Percentiles rank a stretch among this genome's conserved stretches.
Conservation (phyloP, 2,888 invertebrate species). For the Caenorhabditis sp. region DNA sequence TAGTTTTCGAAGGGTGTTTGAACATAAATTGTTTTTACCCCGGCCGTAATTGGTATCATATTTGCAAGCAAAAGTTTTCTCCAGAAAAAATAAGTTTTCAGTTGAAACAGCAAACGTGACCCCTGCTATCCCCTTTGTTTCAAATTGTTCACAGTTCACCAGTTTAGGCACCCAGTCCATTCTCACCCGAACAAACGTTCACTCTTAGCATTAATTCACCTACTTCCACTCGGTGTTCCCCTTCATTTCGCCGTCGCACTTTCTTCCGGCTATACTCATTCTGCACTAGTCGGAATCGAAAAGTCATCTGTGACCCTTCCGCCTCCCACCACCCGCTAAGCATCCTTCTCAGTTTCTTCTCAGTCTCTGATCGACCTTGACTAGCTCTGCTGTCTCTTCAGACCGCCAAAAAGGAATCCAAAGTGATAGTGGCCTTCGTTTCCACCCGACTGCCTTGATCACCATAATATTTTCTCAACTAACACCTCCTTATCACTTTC, state of each 20-base stretch:
- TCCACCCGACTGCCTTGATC: constrained; percentile 35
- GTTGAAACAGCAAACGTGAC: too few species aligned
- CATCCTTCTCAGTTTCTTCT: constrained; percentile 11
- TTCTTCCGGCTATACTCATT: not conserved
- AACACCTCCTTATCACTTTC: constrained; percentile 51
- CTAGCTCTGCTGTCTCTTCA: constrained; percentile 26
- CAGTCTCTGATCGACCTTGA: constrained; percentile 38
- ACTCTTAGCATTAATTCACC: constrained; percentile 20
- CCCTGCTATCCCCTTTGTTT: not conserved
- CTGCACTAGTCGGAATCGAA: constrained; percentile 14
- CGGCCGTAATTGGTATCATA: too few species aligned
- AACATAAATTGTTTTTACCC: too few species aligned
- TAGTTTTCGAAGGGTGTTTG: too few species aligned
- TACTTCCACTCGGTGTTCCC: constrained; percentile 7
- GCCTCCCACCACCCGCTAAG: constrained; percentile 5
- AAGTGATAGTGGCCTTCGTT: constrained; percentile 40
- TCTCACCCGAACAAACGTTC: constrained; percentile 14
- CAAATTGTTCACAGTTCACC: constrained; percentile 3
- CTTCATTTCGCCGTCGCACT: constrained; percentile 15
- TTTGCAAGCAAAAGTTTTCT: too few species aligned
- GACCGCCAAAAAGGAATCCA: constrained; percentile 32
- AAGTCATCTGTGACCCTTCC: constrained; percentile 16
- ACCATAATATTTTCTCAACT: constrained; percentile 54
- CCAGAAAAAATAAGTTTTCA: too few species aligned
- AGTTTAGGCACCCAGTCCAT: not conserved